Evolutionary conservation across 2,888 invertebrate genomes (phyloP).

Genomic region (Ophonus ardosiacus): DNA sequence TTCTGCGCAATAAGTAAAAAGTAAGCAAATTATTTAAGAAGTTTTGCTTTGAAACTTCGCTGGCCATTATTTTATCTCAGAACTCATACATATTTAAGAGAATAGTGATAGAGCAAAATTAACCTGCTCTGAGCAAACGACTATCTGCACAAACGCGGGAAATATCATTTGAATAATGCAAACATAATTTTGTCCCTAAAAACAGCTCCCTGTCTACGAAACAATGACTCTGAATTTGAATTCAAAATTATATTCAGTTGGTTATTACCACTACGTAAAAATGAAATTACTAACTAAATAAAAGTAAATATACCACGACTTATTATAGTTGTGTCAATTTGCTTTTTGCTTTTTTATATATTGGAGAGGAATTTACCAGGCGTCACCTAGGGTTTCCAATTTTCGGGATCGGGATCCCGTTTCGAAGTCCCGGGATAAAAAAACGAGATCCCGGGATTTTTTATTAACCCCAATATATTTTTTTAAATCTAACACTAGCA

Average conservation of each 20-base stretch:
- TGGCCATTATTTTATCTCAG: slow-evolving; percentile 13
- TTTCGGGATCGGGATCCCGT: too few relatives aligned
- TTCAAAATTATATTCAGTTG: neutral
- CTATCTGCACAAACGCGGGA: neutral
- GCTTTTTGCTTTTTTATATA: too few relatives aligned
- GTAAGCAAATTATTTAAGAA: slow-evolving; percentile 44
- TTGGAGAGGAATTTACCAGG: too few relatives aligned
- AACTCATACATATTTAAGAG: slow-evolving; percentile 24
- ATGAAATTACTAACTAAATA: too few relatives aligned
- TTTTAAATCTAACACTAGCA: too few relatives aligned
- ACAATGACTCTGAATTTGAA: neutral
- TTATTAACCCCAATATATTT: too few relatives aligned
- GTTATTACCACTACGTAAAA: too few relatives aligned
- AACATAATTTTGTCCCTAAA: neutral
- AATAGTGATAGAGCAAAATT: slow-evolving; percentile 14
- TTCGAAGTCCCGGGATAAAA: too few relatives aligned
- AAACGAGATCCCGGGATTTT: too few relatives aligned
- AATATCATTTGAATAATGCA: slow-evolving; percentile 18
- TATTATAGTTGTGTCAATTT: too few relatives aligned
- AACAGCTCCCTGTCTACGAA: neutral
- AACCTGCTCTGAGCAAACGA: neutral
- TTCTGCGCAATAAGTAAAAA: slow-evolving; percentile 26
- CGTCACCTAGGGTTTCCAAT: too few relatives aligned
- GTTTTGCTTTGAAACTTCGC: slow-evolving; percentile 28
- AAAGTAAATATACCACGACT: too few relatives aligned